Percentiles rank a stretch among this genome's conserved stretches.
Conservation (phyloP, 2,113 vertebrate species). For the Peromyscus leucopus region DNA sequence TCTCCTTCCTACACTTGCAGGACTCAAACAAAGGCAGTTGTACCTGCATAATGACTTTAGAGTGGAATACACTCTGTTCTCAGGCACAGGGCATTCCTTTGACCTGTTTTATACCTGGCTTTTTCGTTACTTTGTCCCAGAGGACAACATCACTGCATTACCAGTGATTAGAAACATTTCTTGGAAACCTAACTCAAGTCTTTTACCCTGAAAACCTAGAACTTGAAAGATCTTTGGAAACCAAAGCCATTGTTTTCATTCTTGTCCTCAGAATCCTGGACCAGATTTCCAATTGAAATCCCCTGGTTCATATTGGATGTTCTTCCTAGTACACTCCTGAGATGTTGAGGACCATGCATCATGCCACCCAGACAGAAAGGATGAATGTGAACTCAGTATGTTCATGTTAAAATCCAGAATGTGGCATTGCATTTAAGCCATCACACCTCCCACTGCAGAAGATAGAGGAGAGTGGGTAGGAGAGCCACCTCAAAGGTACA, state of each 20-base stretch:
- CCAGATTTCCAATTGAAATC: not conserved
- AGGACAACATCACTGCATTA: not conserved
- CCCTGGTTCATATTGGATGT: not conserved
- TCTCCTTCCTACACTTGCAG: not conserved
- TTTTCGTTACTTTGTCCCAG: not conserved
- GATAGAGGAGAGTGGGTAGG: not conserved
- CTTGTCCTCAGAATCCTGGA: not conserved
- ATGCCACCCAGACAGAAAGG: not conserved
- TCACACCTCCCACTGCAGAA: not conserved
- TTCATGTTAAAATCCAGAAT: not conserved
- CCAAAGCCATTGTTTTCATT: not conserved
- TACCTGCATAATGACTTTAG: accelerated
- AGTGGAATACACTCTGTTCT: not conserved
- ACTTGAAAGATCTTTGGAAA: not conserved
- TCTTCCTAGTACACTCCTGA: accelerated
- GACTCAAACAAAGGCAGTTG: not conserved
- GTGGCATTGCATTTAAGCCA: not conserved
- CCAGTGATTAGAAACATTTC: not conserved
- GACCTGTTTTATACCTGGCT: not conserved
- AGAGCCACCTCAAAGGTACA: not conserved
- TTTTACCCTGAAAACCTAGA: not conserved
- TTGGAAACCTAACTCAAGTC: not conserved
- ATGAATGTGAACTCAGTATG: not conserved
- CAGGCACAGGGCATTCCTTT: too few relatives aligned
- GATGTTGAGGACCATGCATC: too few relatives aligned